A percentile compares a stretch with the other conserved stretches of the same genome.
Conservation (phyloP, 2,113 vertebrate genomes). For the Syrrhaptes paradoxus region DNA sequence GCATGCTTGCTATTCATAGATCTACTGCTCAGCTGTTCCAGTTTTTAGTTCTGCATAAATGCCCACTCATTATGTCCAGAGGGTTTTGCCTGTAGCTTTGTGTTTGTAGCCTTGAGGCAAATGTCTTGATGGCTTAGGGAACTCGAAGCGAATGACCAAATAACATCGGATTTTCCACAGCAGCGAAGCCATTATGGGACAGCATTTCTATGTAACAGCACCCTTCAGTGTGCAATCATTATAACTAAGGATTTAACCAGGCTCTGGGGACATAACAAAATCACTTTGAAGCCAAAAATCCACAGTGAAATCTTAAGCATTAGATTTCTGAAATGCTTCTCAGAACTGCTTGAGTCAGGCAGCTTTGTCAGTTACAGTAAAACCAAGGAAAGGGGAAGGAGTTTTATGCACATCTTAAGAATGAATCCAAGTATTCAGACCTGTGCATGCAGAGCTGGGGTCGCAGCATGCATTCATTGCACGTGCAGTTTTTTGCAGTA, state of each 20-base stretch:
- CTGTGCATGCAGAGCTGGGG: not conserved
- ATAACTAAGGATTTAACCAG: slow-evolving; percentile 69
- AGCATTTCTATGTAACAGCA: slow-evolving; percentile 77
- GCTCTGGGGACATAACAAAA: slow-evolving; percentile 66
- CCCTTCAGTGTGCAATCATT: slow-evolving; percentile 74
- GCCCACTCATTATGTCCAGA: slow-evolving; percentile 77
- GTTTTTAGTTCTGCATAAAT: slow-evolving; percentile 81
- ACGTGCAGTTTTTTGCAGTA: not conserved
- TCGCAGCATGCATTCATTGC: not conserved
- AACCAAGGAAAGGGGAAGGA: not conserved
- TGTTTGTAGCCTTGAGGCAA: slow-evolving; percentile 77
- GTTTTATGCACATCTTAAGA: slow-evolving; percentile 9
- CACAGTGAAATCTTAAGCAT: slow-evolving; percentile 54
- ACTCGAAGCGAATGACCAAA: slow-evolving; percentile 72
- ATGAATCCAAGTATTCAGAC: not conserved
- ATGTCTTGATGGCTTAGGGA: slow-evolving; percentile 79
- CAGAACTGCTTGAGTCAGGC: slow-evolving; percentile 23
- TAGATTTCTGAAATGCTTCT: slow-evolving; percentile 43
- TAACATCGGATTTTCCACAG: slow-evolving; percentile 79
- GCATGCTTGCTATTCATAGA: slow-evolving; percentile 77
- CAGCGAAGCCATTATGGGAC: slow-evolving; percentile 77
- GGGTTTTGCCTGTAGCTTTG: slow-evolving; percentile 80
- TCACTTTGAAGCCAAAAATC: slow-evolving; percentile 69
- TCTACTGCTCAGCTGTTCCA: slow-evolving; percentile 78
- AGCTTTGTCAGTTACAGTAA: slow-evolving; percentile 52